Base-by-base conservation (phyloP, 2,888 invertebrate genomes). In the Pomacea canaliculata region DNA sequence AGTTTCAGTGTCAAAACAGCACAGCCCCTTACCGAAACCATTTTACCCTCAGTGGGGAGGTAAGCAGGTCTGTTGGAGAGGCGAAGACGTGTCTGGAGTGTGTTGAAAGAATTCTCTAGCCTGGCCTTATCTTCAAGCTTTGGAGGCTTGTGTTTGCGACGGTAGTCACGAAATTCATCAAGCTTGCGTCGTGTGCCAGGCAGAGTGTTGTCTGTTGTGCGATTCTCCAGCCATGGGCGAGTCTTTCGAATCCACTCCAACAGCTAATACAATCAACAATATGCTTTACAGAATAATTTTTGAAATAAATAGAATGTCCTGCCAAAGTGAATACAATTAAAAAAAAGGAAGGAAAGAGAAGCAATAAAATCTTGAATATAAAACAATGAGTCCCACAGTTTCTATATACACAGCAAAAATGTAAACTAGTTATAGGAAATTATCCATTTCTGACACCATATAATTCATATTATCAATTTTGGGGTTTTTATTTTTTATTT, bases 21-120 rank as follows among this genome's bases (percentile, higher is more conserved):
- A 16, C 12, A 56, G 51, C 51, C 10, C 94, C 94, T 93, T 92
- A 95, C 95, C 86, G 97, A 96, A 84, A 99, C 97, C 94, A 98
- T 97, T 93, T 99, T 99, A 89, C 99, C 99, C 92, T 99, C 99
- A 79, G 97, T 97, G 84, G 99, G 99, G 95, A 99, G 95, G 92
- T 99, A 99, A 62, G 99, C 99, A 76, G 99, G 99, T 89, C 99
- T 94, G 93, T 99, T 99, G 91, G 97, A 97, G 85, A 99, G 93
- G 89, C 99, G 95, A 89, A 99, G 93, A 91, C 99, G 97, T 82
- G 99, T 99, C 93, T 99, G 99, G 88, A 99, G 93, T 78, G 99
- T 99, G 93, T 99, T 99, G 93, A 99, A 99, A 92, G 98, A 98
- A 86, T 99, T 99, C 93, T 99, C 99, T 89, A 99, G 94, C 92